phyloP scores from a whole-genome alignment of 92 coral and sea anemone species.

The Siderastrea siderea region DNA sequence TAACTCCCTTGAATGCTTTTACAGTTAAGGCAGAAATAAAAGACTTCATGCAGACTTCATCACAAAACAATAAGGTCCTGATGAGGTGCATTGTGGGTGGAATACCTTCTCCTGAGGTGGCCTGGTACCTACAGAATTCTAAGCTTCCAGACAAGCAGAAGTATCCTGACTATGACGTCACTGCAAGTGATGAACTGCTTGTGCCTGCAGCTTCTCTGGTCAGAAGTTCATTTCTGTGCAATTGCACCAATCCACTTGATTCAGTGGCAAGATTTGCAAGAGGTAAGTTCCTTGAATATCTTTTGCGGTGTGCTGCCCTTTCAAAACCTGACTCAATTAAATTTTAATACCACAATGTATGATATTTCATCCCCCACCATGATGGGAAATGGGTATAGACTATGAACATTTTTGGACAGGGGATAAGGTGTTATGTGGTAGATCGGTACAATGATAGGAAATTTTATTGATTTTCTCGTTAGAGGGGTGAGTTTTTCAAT shows the following conservation, averaged over 20 bases:
- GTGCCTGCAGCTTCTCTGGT: slow-evolving; percentile 65
- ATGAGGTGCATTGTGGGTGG: slow-evolving; percentile 82
- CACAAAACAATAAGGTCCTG: slow-evolving; percentile 29
- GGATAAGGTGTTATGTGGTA: no score
- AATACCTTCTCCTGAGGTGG: slow-evolving; percentile 71
- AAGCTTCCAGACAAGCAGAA: slow-evolving; percentile 67
- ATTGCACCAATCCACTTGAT: slow-evolving; percentile 81
- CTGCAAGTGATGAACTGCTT: slow-evolving; percentile 52
- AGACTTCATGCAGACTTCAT: slow-evolving; percentile 49
- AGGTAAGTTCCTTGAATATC: slow-evolving; percentile 60
- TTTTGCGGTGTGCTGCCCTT: not conserved
- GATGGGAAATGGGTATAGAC: no score
- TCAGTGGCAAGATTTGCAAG: slow-evolving; percentile 70
- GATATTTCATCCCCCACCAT: no score
- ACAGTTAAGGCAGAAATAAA: slow-evolving; percentile 70
- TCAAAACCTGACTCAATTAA: not conserved
- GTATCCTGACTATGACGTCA: slow-evolving; percentile 72
- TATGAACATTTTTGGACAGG: no score
- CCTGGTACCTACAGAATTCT: slow-evolving; percentile 79
- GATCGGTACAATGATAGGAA: no score
- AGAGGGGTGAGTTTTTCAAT: no score
- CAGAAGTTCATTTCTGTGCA: slow-evolving; percentile 76
- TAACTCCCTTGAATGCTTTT: not conserved
- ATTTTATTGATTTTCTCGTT: no score
- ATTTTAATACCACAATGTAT: no score